A percentile compares a stretch with the other conserved stretches of the same genome.
These are phyloP conservation scores for Stenichneumon culpator DNA, from an alignment of 2,888 invertebrate genomes.

Conservation along the genomic window DNA sequence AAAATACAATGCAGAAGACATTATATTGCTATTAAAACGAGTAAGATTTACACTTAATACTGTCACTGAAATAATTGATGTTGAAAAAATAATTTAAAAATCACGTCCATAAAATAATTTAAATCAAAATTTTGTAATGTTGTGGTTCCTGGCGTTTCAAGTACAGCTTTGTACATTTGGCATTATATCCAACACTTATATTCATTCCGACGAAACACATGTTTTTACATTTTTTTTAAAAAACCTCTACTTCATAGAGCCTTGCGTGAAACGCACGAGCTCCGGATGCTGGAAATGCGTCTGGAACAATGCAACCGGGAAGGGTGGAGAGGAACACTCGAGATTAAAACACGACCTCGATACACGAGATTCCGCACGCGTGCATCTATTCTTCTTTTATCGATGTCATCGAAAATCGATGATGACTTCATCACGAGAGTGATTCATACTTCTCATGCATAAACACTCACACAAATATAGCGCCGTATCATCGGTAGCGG, in stretches of 20 bases:
- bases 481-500: not conserved
- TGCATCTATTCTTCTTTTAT: conserved; percentile 20
- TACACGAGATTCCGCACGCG: conserved; percentile 34
- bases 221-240: conserved; percentile 51
- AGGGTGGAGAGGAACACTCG: conserved; percentile 40
- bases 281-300: conserved; percentile 38
- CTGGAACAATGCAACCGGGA: conserved; percentile 7
- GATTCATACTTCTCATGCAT: conserved; percentile 38
- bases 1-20: too few relatives aligned
- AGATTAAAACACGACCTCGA: conserved; percentile 66
- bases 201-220: conserved; percentile 43
- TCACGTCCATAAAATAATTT: too few relatives aligned
- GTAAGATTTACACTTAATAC: too few relatives aligned
- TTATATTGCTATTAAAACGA: too few relatives aligned
- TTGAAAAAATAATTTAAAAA: not conserved
- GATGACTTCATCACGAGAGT: conserved; percentile 34
- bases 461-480: not conserved
- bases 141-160: not conserved
- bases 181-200: not conserved
- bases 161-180: not conserved
- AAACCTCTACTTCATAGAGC: conserved; percentile 47
- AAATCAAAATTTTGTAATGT: not conserved
- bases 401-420: conserved; percentile 46
- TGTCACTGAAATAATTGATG: not conserved
- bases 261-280: conserved; percentile 54